These are phyloP conservation scores for Diphyllodes magnificus DNA, from an alignment of 2,113 vertebrate genomes.

Conservation along the genomic window DNA sequence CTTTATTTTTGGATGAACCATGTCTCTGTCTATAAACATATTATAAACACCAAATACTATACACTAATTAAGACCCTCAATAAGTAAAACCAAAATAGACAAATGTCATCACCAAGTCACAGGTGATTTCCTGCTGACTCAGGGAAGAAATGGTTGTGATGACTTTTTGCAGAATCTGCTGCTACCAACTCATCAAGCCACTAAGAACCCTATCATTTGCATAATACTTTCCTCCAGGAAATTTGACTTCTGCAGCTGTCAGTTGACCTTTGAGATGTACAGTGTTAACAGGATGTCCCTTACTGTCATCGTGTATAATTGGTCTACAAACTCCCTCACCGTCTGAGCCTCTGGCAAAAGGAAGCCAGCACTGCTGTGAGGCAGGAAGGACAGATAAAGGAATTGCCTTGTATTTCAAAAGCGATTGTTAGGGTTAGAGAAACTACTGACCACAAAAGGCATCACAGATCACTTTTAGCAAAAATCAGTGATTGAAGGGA, in stretches of 20 bases:
- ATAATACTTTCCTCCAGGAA: not conserved
- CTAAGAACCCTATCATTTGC: not conserved
- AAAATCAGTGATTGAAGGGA: not conserved
- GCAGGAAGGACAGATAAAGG: not conserved
- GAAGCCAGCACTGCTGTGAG: not conserved
- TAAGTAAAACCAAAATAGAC: not conserved
- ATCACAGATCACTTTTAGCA: not conserved
- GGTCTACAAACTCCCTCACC: not conserved
- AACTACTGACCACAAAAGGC: not conserved
- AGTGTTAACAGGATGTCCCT: not conserved
- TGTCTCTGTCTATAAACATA: not conserved
- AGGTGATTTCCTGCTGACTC: not conserved
- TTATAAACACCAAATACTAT: not conserved
- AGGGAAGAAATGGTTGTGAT: not conserved
- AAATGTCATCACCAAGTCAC: not conserved
- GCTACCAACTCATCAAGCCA: not conserved
- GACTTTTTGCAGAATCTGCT: not conserved
- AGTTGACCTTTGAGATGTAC: not conserved
- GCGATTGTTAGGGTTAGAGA: not conserved
- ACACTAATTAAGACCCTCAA: not conserved
- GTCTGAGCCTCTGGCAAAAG: not conserved
- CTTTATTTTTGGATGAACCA: not conserved
- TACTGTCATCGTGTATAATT: rapidly evolving
- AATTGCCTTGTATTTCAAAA: not conserved
- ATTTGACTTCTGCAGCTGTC: not conserved